These are phyloP conservation scores for Troides aeacus DNA, from an alignment of 2,888 invertebrate species.

Conservation along the genomic window DNA sequence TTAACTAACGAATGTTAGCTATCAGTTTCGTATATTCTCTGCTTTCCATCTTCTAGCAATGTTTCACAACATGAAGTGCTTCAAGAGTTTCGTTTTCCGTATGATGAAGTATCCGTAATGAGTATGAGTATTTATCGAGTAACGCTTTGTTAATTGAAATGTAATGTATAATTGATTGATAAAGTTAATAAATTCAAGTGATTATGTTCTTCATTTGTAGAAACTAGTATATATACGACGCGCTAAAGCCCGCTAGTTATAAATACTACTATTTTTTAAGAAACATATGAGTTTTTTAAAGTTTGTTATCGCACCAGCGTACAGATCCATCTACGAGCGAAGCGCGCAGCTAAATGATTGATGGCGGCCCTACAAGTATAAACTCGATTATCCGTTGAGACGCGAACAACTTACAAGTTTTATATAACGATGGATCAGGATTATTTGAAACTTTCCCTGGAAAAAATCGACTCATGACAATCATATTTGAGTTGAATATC, in stretches of 20 bases:
- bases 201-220: background rate
- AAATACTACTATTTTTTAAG: slow-evolving; percentile 58
- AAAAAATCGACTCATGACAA: slow-evolving; percentile 76
- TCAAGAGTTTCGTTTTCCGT: too few species aligned
- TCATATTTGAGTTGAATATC: slow-evolving; percentile 75
- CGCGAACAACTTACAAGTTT: slow-evolving; percentile 80
- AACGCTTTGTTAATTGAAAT: background rate
- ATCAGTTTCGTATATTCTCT: too few species aligned
- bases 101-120: too few species aligned
- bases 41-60: too few species aligned
- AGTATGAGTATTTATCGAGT: background rate
- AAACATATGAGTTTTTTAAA: slow-evolving; percentile 71
- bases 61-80: too few species aligned
- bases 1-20: too few species aligned
- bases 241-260: background rate
- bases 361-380: slow-evolving; percentile 78
- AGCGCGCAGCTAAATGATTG: slow-evolving; percentile 76
- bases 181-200: background rate
- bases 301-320: slow-evolving; percentile 62
- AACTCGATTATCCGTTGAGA: slow-evolving; percentile 80
- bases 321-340: slow-evolving; percentile 53
- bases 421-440: slow-evolving; percentile 80
- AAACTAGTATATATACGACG: slow-evolving; percentile 11
- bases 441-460: slow-evolving; percentile 70
- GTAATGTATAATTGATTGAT: background rate